A percentile compares a stretch with the other conserved stretches of the same genome.
Evolutionary conservation across 2,797 vertebrate genomes (phyloP).

Genomic region (Petrocephalus schoutedeni): DNA sequence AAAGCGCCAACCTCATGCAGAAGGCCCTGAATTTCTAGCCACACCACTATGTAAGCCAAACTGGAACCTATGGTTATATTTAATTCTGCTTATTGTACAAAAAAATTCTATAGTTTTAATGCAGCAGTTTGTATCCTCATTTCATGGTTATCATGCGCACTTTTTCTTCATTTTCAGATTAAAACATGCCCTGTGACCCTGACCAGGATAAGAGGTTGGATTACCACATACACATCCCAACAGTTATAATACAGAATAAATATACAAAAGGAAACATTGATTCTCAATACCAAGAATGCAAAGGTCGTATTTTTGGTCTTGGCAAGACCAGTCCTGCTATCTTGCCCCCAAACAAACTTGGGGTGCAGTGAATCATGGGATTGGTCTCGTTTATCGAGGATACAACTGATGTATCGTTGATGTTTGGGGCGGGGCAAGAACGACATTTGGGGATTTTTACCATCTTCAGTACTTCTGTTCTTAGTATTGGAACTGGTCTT

Average conservation of each 20-base stretch:
- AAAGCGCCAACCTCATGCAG: not conserved
- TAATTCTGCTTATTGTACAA: not conserved
- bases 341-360: not conserved
- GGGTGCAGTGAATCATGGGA: not conserved
- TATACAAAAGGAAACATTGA: not conserved
- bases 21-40: not conserved
- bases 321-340: not conserved
- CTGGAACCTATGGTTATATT: not conserved
- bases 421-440: not conserved
- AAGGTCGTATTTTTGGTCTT: not conserved
- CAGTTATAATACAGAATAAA: not conserved
- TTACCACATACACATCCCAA: not conserved
- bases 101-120: not conserved
- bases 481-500: not conserved
- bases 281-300: not conserved
- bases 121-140: not conserved
- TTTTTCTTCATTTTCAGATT: not conserved
- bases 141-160: not conserved
- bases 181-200: not conserved
- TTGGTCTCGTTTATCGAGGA: not conserved
- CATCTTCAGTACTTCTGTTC: not conserved
- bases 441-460: not conserved
- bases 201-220: not conserved
- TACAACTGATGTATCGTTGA: not conserved
- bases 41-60: not conserved